Evolutionary conservation across 2,797 vertebrate species (phyloP).

Genomic region (Kryptolebias ocellatus): DNA sequence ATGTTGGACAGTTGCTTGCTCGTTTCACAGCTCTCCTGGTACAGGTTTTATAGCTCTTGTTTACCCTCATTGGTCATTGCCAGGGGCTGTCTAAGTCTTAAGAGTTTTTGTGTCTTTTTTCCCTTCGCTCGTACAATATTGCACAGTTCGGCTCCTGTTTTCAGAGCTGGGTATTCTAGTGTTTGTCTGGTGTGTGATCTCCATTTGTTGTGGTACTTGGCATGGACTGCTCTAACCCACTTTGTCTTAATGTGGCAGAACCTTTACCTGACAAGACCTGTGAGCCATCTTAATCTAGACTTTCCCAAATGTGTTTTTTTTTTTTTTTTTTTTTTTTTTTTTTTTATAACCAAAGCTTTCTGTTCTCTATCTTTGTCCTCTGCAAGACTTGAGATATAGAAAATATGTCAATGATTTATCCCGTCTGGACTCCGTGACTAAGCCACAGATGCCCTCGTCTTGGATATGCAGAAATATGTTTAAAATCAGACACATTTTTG

Average conservation of each 20-base stretch:
- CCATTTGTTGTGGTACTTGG: slow-evolving; percentile 55
- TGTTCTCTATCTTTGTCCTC: slow-evolving; percentile 37
- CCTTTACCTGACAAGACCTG: slow-evolving; percentile 29
- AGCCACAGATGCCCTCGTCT: slow-evolving; percentile 66
- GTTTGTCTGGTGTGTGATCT: slow-evolving; percentile 46
- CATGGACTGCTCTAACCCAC: slow-evolving; percentile 34
- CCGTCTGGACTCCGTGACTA: slow-evolving; percentile 56
- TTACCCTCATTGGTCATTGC: slow-evolving; percentile 58
- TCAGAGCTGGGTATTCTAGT: slow-evolving; percentile 34
- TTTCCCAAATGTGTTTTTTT: slow-evolving; percentile 33
- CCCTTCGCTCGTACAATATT: slow-evolving; percentile 48
- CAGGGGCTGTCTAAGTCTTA: slow-evolving; percentile 48
- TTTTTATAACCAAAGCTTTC: slow-evolving; percentile 72
- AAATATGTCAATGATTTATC: slow-evolving; percentile 58
- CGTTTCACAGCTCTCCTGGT: slow-evolving; percentile 66
- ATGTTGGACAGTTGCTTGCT: slow-evolving; percentile 67
- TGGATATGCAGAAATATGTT: slow-evolving; percentile 72
- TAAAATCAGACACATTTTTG: slow-evolving; percentile 71
- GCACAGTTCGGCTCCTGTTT: slow-evolving; percentile 49
- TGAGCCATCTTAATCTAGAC: slow-evolving; percentile 60
- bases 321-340: neutral
- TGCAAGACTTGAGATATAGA: slow-evolving; percentile 42
- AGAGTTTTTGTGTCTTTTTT: slow-evolving; percentile 55
- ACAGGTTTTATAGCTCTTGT: slow-evolving; percentile 65
- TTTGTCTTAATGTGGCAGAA: slow-evolving; percentile 43